phyloP scores from a whole-genome alignment of 2,797 vertebrate species.

The Luscinia megarhynchos region DNA sequence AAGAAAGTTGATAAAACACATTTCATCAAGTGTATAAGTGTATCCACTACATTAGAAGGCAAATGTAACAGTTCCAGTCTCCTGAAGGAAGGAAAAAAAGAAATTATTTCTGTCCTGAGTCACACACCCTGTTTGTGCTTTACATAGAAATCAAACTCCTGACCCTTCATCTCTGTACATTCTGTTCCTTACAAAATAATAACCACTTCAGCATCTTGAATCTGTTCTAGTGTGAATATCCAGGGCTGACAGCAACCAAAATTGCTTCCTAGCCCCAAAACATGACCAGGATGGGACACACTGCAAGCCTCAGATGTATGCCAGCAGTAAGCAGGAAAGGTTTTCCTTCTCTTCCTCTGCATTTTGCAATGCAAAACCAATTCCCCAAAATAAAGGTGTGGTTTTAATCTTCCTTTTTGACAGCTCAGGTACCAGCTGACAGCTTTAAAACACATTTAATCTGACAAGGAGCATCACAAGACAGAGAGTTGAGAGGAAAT shows the following conservation, averaged over 20 bases:
- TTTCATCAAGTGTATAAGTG: not conserved
- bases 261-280: not conserved
- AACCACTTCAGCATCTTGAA: not conserved
- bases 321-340: not conserved
- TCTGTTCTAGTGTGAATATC: not conserved
- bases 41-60: not conserved
- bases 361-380: not conserved
- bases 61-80: not conserved
- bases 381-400: not conserved
- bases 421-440: not conserved
- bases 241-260: not conserved
- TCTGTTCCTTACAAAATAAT: not conserved
- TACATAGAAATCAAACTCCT: not conserved
- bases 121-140: not conserved
- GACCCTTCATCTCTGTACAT: not conserved
- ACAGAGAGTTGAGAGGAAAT: not conserved
- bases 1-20: not conserved
- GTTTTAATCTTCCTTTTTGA: conserved; percentile 17
- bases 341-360: not conserved
- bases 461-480: not conserved
- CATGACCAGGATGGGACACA: not conserved
- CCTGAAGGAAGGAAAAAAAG: not conserved
- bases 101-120: not conserved
- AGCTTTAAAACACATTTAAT: conserved; percentile 12
- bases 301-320: not conserved